Conservation (phyloP, 2,113 vertebrate species). For the Etheostoma cragini region DNA sequence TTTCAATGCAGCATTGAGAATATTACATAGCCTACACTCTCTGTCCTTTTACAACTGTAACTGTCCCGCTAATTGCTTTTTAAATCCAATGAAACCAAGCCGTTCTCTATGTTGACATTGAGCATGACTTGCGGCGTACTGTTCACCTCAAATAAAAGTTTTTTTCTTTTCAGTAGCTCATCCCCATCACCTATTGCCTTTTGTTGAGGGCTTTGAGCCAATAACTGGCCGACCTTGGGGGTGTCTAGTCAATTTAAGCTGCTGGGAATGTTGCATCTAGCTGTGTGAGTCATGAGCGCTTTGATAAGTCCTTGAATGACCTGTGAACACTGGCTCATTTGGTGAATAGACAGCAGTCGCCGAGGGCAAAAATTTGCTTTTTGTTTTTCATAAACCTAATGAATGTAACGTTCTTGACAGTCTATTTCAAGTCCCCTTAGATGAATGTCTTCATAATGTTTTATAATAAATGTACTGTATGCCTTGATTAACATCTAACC, state of each 20-base stretch:
- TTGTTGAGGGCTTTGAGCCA: constrained; percentile 53
- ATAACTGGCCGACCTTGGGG: constrained; percentile 48
- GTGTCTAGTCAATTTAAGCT: constrained; percentile 53
- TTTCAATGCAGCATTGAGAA: background rate
- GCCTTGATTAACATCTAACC: constrained; percentile 61
- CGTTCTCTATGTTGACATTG: constrained; percentile 37
- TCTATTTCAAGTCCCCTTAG: constrained; percentile 34
- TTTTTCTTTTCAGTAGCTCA: constrained; percentile 33
- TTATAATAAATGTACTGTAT: constrained; percentile 44
- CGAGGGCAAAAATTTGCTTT: constrained; percentile 47
- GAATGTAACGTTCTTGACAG: constrained; percentile 36
- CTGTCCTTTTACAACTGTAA: background rate
- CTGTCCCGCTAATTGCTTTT: constrained; percentile 11
- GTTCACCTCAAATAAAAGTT: constrained; percentile 39
- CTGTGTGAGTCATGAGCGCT: constrained; percentile 53
- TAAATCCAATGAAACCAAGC: constrained; percentile 10
- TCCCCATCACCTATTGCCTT: constrained; percentile 47
- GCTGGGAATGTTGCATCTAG: constrained; percentile 46
- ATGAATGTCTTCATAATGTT: constrained; percentile 56
- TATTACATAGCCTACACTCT: background rate
- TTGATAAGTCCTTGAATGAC: constrained; percentile 67
- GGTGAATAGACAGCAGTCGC: constrained; percentile 36
- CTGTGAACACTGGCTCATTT: constrained; percentile 34
- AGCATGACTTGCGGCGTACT: constrained; percentile 40
- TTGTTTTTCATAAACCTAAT: constrained; percentile 59